These are phyloP conservation scores for Bombus haemorrhoidalis DNA, from an alignment of 1,140 invertebrate genomes.

Conservation along the genomic window DNA sequence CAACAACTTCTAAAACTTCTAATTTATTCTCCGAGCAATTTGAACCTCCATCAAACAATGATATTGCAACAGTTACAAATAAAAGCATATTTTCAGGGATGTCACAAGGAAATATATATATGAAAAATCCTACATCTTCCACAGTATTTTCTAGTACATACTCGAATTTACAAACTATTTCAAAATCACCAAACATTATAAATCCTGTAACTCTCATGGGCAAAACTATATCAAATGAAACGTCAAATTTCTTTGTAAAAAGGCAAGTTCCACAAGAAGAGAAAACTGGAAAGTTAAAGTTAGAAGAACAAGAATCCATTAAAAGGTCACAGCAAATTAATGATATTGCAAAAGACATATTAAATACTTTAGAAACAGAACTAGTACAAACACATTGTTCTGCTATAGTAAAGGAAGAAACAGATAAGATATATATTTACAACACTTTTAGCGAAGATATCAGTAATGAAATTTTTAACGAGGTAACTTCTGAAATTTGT, in stretches of 20 bases:
- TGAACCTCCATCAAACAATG: slow-evolving; percentile 5
- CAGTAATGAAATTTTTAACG: slow-evolving; percentile 74
- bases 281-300: slow-evolving; percentile 52
- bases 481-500: slow-evolving; percentile 70
- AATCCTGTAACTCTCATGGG: background rate
- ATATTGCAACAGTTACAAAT: slow-evolving; percentile 25
- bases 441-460: slow-evolving; percentile 62
- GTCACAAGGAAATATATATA: slow-evolving; percentile 60
- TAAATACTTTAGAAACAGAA: slow-evolving; percentile 74
- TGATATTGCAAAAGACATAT: slow-evolving; percentile 73
- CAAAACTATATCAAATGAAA: slow-evolving; percentile 20
- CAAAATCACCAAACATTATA: background rate
- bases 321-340: slow-evolving; percentile 71
- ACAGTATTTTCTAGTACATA: slow-evolving; percentile 23
- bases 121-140: slow-evolving; percentile 57
- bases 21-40: slow-evolving; percentile 37
- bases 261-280: slow-evolving; percentile 1
- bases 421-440: slow-evolving; percentile 57
- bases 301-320: slow-evolving; percentile 70
- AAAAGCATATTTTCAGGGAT: slow-evolving; percentile 67
- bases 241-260: slow-evolving; percentile 59
- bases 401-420: slow-evolving; percentile 78
- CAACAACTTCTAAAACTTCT: background rate
- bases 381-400: slow-evolving; percentile 77
- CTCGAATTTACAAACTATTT: slow-evolving; percentile 3